Percentiles rank a stretch among this genome's conserved stretches.
Conservation (phyloP, 2,797 vertebrate genomes). For the Tenualosa ilisha region DNA sequence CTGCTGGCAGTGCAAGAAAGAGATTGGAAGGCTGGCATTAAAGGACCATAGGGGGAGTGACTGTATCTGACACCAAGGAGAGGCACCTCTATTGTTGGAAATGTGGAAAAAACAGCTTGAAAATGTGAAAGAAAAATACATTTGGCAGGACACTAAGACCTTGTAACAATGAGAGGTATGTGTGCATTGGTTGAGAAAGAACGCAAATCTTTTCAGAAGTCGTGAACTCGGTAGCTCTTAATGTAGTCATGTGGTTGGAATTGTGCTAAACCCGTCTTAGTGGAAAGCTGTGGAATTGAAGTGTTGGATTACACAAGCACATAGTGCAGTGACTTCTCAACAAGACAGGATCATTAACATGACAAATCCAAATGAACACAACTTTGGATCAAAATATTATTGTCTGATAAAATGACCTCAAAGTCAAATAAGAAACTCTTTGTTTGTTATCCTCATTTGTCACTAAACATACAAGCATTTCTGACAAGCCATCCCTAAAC, state of each 20-base stretch:
- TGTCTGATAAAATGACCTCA: neutral
- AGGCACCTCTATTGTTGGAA: neutral
- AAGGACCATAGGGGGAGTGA: neutral
- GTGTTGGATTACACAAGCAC: slow-evolving; percentile 36
- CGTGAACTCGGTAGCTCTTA: slow-evolving; percentile 38
- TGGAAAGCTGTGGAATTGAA: slow-evolving; percentile 30
- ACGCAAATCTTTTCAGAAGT: neutral
- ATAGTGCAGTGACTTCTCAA: slow-evolving; percentile 30
- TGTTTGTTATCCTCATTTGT: slow-evolving; percentile 14
- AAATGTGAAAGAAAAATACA: neutral
- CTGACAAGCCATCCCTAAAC: neutral
- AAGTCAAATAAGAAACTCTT: neutral
- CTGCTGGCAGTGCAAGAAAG: neutral
- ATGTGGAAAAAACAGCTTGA: neutral
- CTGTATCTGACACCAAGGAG: neutral
- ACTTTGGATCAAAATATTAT: slow-evolving; percentile 2
- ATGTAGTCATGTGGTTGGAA: slow-evolving; percentile 40
- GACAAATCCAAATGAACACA: slow-evolving; percentile 22
- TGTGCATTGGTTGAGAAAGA: neutral
- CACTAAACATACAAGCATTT: neutral
- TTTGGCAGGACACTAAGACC: neutral
- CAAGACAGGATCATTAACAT: slow-evolving; percentile 14
- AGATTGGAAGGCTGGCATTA: neutral
- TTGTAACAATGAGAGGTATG: neutral
- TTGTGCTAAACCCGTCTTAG: slow-evolving; percentile 46